These are phyloP conservation scores for Euura lappo DNA, from an alignment of 1,140 invertebrate genomes.

Conservation along the genomic window DNA sequence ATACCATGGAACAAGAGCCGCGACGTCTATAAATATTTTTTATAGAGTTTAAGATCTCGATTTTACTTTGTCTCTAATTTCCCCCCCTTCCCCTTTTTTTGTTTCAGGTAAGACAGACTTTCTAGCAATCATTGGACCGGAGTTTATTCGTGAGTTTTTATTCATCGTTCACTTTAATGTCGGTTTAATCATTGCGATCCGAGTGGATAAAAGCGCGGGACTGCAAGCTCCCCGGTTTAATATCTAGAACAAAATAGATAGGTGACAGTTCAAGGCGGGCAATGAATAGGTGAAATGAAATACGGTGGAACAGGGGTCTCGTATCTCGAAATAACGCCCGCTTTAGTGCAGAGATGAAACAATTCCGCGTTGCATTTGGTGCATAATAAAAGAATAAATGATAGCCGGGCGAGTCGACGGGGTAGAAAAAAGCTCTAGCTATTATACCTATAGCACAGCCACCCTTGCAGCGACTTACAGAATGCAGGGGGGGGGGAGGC, in stretches of 20 bases:
- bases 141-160: too few relatives aligned
- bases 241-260: neutral
- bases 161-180: too few relatives aligned
- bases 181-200: too few relatives aligned
- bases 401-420: slow-evolving; percentile 30
- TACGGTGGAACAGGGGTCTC: slow-evolving; percentile 21
- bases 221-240: neutral
- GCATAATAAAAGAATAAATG: slow-evolving; percentile 48
- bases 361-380: slow-evolving; percentile 44
- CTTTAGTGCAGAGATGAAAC: slow-evolving; percentile 30
- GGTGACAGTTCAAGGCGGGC: slow-evolving; percentile 11
- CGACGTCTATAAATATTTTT: slow-evolving; percentile 34
- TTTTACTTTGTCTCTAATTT: slow-evolving; percentile 25
- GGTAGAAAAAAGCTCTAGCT: slow-evolving; percentile 18
- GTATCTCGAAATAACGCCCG: slow-evolving; percentile 1
- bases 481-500: neutral
- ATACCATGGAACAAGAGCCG: slow-evolving; percentile 16
- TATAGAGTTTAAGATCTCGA: slow-evolving; percentile 25
- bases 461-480: neutral
- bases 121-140: too few relatives aligned
- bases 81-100: neutral
- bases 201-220: too few relatives aligned
- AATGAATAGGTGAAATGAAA: slow-evolving; percentile 29
- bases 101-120: neutral
- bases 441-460: too few relatives aligned